These are phyloP conservation scores for Conus ventricosus DNA, from an alignment of 1,140 invertebrate genomes.

Conservation along the genomic window DNA sequence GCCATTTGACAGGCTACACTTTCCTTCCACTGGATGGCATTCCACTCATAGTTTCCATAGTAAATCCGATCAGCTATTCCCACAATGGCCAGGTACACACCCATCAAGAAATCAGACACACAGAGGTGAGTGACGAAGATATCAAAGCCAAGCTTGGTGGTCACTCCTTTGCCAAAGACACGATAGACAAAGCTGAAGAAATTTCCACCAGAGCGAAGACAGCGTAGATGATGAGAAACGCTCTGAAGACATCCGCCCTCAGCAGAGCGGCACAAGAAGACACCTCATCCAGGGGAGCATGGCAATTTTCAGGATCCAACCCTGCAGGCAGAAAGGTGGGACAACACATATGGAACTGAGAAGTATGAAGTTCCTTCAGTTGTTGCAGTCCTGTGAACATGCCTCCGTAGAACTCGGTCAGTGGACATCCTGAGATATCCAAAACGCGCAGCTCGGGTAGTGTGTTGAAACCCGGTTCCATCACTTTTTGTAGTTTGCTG, in stretches of 20 bases:
- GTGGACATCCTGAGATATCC: not conserved
- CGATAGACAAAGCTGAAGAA: constrained; percentile 44
- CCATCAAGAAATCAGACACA: constrained; percentile 64
- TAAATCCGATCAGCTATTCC: constrained; percentile 57
- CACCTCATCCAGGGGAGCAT: not conserved
- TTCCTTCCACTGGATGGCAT: constrained; percentile 55
- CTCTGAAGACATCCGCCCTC: constrained; percentile 34
- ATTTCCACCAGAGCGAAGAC: constrained; percentile 46
- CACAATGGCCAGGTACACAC: constrained; percentile 64
- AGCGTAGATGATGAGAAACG: constrained; percentile 46
- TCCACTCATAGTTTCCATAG: constrained; percentile 53
- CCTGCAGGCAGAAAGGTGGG: not conserved
- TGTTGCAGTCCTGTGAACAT: not conserved
- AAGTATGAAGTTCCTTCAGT: not conserved
- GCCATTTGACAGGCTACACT: constrained; percentile 54
- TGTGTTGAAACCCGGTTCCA: not conserved
- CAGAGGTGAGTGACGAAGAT: constrained; percentile 56
- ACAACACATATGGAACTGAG: constrained; percentile 24
- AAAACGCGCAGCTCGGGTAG: not conserved
- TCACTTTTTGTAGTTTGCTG: not conserved
- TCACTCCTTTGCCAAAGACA: constrained; percentile 1
- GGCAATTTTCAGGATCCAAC: not conserved
- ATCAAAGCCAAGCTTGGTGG: constrained; percentile 43
- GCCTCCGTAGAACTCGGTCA: not conserved
- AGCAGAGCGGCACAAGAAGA: constrained; percentile 47